phyloP scores from a whole-genome alignment of 2,888 invertebrate species.

The Andrena chrysosceles region DNA sequence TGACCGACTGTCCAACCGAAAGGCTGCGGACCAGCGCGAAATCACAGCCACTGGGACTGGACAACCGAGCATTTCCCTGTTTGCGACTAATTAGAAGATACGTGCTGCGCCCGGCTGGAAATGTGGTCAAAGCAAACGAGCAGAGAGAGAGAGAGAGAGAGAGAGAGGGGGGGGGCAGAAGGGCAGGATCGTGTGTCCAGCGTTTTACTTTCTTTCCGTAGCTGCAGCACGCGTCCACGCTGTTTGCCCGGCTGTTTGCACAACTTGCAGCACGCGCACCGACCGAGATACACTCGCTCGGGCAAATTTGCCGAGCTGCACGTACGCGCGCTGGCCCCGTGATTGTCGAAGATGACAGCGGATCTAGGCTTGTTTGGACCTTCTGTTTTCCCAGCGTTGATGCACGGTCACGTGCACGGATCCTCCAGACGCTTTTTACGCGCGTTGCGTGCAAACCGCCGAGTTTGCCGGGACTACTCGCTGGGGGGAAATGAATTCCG shows the following conservation, averaged over 20 bases:
- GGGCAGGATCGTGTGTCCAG: conserved; percentile 10
- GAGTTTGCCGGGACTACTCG: conserved; percentile 40
- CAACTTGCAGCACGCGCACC: conserved; percentile 53
- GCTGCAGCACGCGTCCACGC: conserved; percentile 53
- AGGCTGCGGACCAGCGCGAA: background rate
- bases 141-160: background rate
- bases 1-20: conserved; percentile 8
- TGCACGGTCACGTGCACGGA: conserved; percentile 54
- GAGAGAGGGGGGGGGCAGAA: no score
- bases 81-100: conserved; percentile 58
- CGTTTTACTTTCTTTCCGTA: conserved; percentile 54
- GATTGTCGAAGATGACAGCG: conserved; percentile 71
- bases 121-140: conserved; percentile 28
- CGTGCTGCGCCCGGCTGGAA: conserved; percentile 6
- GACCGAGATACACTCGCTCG: conserved; percentile 50
- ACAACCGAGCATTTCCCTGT: background rate
- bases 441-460: conserved; percentile 51
- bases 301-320: conserved; percentile 68
- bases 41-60: background rate
- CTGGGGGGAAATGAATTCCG: background rate
- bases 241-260: conserved; percentile 63
- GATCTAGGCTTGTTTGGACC: conserved; percentile 54
- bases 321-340: conserved; percentile 55
- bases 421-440: conserved; percentile 70
- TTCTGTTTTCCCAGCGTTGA: conserved; percentile 53